These are phyloP conservation scores for Leistus spinibarbis DNA, from an alignment of 2,888 invertebrate species.

Conservation along the genomic window DNA sequence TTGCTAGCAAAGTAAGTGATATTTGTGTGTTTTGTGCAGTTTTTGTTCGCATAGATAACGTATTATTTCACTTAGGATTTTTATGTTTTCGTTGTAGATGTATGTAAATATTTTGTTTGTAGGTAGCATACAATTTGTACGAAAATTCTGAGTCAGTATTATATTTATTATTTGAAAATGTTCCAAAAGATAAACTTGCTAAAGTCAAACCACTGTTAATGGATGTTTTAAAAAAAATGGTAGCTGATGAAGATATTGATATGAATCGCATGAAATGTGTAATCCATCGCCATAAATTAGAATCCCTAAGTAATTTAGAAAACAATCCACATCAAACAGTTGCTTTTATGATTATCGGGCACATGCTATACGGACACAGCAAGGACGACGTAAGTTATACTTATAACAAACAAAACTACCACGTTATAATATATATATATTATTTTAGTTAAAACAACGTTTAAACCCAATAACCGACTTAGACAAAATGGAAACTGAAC, in stretches of 20 bases:
- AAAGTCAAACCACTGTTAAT: conserved; percentile 65
- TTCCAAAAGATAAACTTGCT: conserved; percentile 70
- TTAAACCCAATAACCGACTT: conserved; percentile 71
- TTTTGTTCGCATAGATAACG: no score
- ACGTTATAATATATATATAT: not conserved
- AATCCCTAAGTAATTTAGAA: conserved; percentile 74
- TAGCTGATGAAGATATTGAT: conserved; percentile 65
- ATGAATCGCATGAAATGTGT: conserved; percentile 77
- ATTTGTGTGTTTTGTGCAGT: not conserved
- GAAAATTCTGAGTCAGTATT: conserved; percentile 76
- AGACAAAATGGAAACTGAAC: conserved; percentile 66
- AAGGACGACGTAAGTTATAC: conserved; percentile 69
- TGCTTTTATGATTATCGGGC: conserved; percentile 79
- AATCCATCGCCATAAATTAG: conserved; percentile 72
- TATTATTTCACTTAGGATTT: no score
- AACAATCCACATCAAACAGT: conserved; percentile 77
- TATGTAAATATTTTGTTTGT: conserved; percentile 38
- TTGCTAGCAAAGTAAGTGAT: conserved; percentile 69
- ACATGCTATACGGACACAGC: conserved; percentile 80
- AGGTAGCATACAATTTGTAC: conserved; percentile 71
- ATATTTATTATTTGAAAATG: conserved; percentile 75
- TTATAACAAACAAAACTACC: not conserved
- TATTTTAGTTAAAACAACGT: conserved; percentile 66
- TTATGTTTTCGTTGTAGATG: no score
- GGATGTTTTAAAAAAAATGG: conserved; percentile 58